A percentile compares a stretch with the other conserved stretches of the same genome.
These are phyloP conservation scores for Rhynchomys soricoides DNA, from an alignment of 2,113 vertebrate species.

Conservation along the genomic window DNA sequence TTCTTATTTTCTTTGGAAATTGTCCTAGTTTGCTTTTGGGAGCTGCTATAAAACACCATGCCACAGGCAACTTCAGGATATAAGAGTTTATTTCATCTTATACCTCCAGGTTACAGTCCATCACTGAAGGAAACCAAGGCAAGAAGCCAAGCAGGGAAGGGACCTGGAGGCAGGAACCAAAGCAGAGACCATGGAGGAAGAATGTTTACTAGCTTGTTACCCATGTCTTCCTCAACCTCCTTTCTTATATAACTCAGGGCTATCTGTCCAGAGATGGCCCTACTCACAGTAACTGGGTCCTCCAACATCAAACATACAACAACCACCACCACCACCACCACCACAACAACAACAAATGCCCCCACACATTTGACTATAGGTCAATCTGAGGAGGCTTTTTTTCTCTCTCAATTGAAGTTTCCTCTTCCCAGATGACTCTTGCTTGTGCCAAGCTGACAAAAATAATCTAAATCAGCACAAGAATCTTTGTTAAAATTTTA, in stretches of 20 bases:
- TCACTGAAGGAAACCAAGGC: background rate
- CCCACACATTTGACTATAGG: background rate
- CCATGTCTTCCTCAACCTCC: background rate
- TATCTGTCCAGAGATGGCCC: background rate
- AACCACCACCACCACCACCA: no score
- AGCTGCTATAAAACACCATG: background rate
- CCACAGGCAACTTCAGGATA: background rate
- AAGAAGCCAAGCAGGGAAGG: background rate
- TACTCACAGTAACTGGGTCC: background rate
- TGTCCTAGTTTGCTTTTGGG: background rate
- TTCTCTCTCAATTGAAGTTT: background rate
- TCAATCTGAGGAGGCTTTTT: background rate
- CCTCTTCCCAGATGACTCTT: background rate
- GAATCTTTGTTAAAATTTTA: background rate
- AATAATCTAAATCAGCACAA: background rate
- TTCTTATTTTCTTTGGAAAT: constrained; percentile 16
- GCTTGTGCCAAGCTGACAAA: background rate
- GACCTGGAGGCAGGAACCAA: background rate
- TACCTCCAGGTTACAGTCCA: background rate
- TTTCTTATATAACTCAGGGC: background rate
- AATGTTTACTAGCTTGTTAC: background rate
- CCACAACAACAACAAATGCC: background rate
- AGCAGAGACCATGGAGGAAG: background rate
- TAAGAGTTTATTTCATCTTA: background rate
- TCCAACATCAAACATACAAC: background rate